phyloP scores from a whole-genome alignment of 1,140 invertebrate genomes.

The Drosophila nigromelanica region DNA sequence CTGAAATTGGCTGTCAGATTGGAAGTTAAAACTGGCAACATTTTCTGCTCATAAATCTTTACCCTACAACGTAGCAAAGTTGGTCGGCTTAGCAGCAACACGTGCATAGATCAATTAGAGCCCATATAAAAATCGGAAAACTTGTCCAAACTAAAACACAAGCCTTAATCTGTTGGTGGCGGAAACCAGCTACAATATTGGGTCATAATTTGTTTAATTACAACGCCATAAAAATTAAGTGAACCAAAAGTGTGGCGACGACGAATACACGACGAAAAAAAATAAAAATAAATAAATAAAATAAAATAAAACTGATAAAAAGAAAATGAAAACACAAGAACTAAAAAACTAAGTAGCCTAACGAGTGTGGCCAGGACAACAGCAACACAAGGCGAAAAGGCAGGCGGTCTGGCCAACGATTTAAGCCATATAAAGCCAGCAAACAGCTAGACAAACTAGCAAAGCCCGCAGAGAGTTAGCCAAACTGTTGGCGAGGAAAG shows the following conservation, averaged over 20 bases:
- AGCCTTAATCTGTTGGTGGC: constrained; percentile 38
- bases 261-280: too few species aligned
- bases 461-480: constrained; percentile 19
- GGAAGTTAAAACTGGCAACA: background rate
- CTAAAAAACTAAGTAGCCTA: constrained; percentile 66
- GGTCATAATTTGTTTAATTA: constrained; percentile 74
- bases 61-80: background rate
- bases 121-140: constrained; percentile 28
- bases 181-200: constrained; percentile 17
- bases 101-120: constrained; percentile 62
- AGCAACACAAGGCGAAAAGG: constrained; percentile 28
- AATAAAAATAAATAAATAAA: background rate
- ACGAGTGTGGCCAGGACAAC: constrained; percentile 53
- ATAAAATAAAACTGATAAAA: background rate
- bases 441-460: constrained; percentile 58
- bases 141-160: constrained; percentile 36
- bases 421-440: constrained; percentile 72
- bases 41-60: background rate
- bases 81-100: constrained; percentile 40
- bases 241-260: constrained; percentile 48
- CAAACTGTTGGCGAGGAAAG: background rate
- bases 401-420: constrained; percentile 41
- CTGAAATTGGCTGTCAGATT: background rate
- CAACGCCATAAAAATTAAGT: constrained; percentile 66
- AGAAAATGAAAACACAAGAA: constrained; percentile 14